phyloP scores from a whole-genome alignment of 2,797 vertebrate genomes.

The Siniperca obscura region DNA sequence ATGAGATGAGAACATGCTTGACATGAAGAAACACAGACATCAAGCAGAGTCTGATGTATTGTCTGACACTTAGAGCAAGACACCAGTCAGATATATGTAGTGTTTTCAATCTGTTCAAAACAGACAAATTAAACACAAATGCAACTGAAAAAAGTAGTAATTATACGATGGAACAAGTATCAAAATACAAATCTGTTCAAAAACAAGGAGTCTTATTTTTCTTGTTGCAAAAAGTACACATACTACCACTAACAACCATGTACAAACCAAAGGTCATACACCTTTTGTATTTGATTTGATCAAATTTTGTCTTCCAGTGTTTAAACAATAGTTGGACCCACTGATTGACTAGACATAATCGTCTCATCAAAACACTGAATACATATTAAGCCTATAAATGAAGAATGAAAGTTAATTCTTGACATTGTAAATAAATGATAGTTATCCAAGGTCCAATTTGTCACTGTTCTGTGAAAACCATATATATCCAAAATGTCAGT shows the following conservation, averaged over 20 bases:
- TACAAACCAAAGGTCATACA: neutral
- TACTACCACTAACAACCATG: neutral
- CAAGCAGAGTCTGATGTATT: conserved; percentile 35
- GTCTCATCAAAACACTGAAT: neutral
- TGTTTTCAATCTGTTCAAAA: conserved; percentile 32
- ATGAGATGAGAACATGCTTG: conserved; percentile 36
- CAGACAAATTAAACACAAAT: conserved; percentile 28
- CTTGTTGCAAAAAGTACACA: neutral
- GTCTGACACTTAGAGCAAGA: conserved; percentile 71
- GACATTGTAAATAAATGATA: neutral
- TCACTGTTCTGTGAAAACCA: neutral
- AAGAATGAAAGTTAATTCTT: neutral
- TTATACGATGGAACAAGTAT: neutral
- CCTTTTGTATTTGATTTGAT: too few relatives aligned
- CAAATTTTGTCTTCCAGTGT: neutral
- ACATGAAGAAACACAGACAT: conserved; percentile 50
- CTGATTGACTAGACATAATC: neutral
- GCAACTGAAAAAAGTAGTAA: conserved; percentile 14
- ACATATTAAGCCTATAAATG: neutral
- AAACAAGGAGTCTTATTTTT: conserved; percentile 5
- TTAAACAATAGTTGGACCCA: neutral
- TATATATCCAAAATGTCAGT: neutral
- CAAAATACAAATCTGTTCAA: neutral
- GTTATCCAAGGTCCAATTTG: neutral
- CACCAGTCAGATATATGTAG: conserved; percentile 54